Evolutionary conservation across 2,888 invertebrate genomes (phyloP), one percentile per base, ranked within the genome.

Genomic region (Lasioglossum morio): DNA sequence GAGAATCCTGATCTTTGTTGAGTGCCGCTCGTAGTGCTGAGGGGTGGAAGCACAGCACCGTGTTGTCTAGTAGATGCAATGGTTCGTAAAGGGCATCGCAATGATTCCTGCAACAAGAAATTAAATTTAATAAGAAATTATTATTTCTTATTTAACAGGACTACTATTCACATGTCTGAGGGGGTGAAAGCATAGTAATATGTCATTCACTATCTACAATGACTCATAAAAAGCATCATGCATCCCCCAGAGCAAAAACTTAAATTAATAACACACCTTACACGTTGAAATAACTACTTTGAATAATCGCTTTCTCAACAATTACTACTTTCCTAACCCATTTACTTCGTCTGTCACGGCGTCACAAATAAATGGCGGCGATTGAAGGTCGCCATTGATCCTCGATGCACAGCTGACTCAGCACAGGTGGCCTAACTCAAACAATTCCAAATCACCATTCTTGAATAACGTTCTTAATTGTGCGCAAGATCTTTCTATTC

Each of bases 371-470:
- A 69, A 37, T 34, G 40, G 37, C n/a, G n/a, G 4, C n/a, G n/a
- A 69, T n/a, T 69, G 69, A 37, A 69, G 69, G 69, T 69, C 69
- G 69, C 40, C 40, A 37, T 69, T 69, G 69, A 69, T 69, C 37
- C 37, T 10, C 23, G 37, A 69, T 69, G 69, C n/a, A 69, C 34
- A 69, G n/a, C 12, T 69, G 34, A 40, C 37, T 69, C 37, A 10
- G 23, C 40, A 37, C 23, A 34, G 69, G 4, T 23, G 12, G 4
- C 69, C 40, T 12, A 69, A 19, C 19, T n/a, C 4, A 23, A 69
- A 69, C 66, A 10, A 23, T 66, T 63, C 7, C 7, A 16, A 16
- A 63, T 60, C 16, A 27, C 27, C 14, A 27, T 30, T 30, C 63
- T 30, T 30, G 27, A 7, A 63, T 30, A 63, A 7, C 16, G 14